Evolutionary conservation across 2,797 vertebrate genomes (phyloP).

Genomic region (Acanthis flammea): DNA sequence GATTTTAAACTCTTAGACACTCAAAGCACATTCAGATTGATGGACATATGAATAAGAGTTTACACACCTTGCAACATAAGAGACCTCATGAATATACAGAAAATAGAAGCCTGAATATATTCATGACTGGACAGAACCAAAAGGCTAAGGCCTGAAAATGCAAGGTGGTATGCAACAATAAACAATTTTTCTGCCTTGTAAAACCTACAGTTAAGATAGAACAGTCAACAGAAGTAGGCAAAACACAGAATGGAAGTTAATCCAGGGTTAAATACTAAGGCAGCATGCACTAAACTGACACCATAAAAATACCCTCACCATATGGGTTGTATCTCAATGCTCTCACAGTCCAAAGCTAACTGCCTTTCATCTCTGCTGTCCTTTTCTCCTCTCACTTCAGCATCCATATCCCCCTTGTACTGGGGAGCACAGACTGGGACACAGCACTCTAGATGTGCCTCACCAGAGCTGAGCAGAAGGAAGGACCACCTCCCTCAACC

Average conservation of each 20-base stretch:
- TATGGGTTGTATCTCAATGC: neutral
- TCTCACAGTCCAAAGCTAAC: neutral
- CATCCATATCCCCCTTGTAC: fast-evolving
- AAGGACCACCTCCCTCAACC: neutral
- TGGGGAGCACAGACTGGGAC: neutral
- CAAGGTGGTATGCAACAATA: neutral
- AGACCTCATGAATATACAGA: neutral
- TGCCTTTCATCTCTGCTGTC: neutral
- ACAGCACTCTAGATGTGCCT: neutral
- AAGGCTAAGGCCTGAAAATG: neutral
- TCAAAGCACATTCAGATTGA: neutral
- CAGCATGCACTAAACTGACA: neutral
- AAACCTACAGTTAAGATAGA: neutral
- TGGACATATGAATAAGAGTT: neutral
- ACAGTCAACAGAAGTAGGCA: neutral
- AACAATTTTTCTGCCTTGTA: neutral
- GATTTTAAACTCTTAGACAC: neutral
- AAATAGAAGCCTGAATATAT: neutral
- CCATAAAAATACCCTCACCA: neutral
- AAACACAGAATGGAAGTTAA: neutral
- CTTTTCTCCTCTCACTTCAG: neutral
- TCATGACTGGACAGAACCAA: neutral
- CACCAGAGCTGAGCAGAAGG: neutral
- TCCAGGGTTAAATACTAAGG: neutral
- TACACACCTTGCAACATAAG: neutral